Percentiles rank a stretch among this genome's conserved stretches.
Conservation (phyloP, 2,113 vertebrate genomes). For the Triplophysa dalaica region DNA sequence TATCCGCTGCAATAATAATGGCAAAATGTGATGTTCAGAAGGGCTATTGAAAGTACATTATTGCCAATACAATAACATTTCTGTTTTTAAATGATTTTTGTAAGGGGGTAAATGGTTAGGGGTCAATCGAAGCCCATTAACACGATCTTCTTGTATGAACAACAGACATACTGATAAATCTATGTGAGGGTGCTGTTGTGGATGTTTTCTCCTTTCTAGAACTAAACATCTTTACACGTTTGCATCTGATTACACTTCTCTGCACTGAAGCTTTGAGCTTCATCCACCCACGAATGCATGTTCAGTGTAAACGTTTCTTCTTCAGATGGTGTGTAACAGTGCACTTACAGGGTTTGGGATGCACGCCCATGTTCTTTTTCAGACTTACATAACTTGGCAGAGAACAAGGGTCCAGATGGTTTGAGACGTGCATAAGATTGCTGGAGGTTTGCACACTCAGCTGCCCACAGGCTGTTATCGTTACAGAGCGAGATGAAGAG, state of each 20-base stretch:
- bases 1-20: conserved; percentile 39
- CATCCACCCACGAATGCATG: background rate
- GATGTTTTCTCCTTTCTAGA: background rate
- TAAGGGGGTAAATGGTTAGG: background rate
- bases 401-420: conserved; percentile 26
- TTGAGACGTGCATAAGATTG: conserved; percentile 32
- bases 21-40: conserved; percentile 15
- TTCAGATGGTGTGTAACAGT: conserved; percentile 7
- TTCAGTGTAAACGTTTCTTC: too few relatives aligned
- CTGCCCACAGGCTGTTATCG: conserved; percentile 21
- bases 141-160: background rate
- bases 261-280: background rate
- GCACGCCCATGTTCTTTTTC: conserved; percentile 10
- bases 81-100: conserved; percentile 7
- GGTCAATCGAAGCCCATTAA: background rate
- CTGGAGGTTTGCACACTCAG: conserved; percentile 39
- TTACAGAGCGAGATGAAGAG: conserved; percentile 1
- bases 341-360: conserved; percentile 5
- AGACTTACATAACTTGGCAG: conserved; percentile 42
- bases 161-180: conserved; percentile 13
- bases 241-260: too few relatives aligned
- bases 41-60: conserved; percentile 43
- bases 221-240: background rate
- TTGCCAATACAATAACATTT: background rate
- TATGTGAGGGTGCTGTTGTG: background rate